These are phyloP conservation scores for Amblyjoppa proteus DNA, from an alignment of 2,888 invertebrate species.

Conservation along the genomic window DNA sequence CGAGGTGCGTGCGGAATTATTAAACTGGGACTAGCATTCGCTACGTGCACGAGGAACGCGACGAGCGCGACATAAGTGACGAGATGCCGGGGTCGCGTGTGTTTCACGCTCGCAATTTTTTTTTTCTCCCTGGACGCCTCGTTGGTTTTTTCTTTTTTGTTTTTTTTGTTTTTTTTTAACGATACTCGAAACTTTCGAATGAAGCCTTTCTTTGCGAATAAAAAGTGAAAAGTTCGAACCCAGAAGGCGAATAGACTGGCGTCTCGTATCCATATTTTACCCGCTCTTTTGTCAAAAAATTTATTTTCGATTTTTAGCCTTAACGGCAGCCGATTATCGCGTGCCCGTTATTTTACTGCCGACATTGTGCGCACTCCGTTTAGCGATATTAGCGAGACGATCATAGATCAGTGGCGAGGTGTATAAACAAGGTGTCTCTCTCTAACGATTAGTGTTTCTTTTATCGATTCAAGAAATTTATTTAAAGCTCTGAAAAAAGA, in stretches of 20 bases:
- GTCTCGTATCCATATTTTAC: not conserved
- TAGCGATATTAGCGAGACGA: not conserved
- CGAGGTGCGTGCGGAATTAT: slow-evolving; percentile 58
- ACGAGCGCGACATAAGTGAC: slow-evolving; percentile 31
- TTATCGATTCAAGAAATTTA: not conserved
- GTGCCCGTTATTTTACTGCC: not conserved
- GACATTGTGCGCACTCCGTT: not conserved
- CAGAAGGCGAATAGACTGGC: not conserved
- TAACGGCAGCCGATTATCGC: not conserved
- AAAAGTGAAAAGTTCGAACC: slow-evolving; percentile 5
- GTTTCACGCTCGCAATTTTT: slow-evolving; percentile 12
- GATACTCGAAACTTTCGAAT: slow-evolving; percentile 26
- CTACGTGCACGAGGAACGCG: slow-evolving; percentile 33
- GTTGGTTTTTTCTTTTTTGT: not conserved
- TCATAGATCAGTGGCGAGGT: not conserved
- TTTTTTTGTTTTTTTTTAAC: not conserved
- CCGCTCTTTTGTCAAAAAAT: not conserved
- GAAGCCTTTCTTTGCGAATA: not conserved
- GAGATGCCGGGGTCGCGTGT: slow-evolving; percentile 26
- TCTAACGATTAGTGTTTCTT: not conserved
- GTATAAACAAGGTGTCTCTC: not conserved
- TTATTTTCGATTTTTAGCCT: not conserved
- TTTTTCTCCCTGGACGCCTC: slow-evolving; percentile 15
- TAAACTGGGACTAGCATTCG: slow-evolving; percentile 51
- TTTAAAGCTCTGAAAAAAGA: slow-evolving; percentile 1